A percentile compares a stretch with the other conserved stretches of the same genome.
Evolutionary conservation across 2,113 vertebrate genomes (phyloP).

Genomic region (Xenopus tropicalis): UCB_Xtro_10.0 CM004446.2:52652001-52652500

Average conservation of each 20-base stretch:
- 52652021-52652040: background rate
- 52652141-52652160: constrained; percentile 2
- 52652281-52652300: constrained; percentile 7
- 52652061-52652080: constrained; percentile 2
- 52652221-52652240: too few relatives aligned
- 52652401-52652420: background rate
- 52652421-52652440: constrained; percentile 15
- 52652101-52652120: constrained; percentile 20
- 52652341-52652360: background rate
- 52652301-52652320: constrained; percentile 16
- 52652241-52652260: background rate
- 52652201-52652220: background rate
- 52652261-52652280: background rate
- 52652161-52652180: background rate
- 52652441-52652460: constrained; percentile 36
- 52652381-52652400: background rate
- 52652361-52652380: background rate
- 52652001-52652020: background rate
- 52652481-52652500: constrained; percentile 40
- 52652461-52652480: constrained; percentile 50
- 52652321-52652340: background rate
- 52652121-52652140: constrained; percentile 11
- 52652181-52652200: constrained; percentile 2
- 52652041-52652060: background rate
- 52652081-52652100: constrained; percentile 12